Base-by-base conservation (phyloP, 2,888 invertebrate species). In the Hirtodrosophila confusa region DNA sequence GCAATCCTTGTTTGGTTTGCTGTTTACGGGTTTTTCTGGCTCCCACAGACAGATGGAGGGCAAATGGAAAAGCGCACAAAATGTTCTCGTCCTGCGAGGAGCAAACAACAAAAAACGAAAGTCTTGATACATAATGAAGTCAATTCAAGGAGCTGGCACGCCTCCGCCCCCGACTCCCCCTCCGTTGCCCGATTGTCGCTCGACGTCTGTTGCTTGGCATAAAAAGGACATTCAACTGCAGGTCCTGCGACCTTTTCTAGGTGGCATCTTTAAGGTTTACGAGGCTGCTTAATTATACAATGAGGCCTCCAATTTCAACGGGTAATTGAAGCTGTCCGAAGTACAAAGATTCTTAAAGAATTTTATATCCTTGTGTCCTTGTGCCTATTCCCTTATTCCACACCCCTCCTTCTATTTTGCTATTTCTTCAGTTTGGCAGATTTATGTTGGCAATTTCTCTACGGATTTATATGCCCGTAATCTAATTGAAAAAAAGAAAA, bases 181-280 rank as follows among this genome's bases (percentile, higher is more conserved):
- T 31, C 11, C 37, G 41, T 37, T 9, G 57, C 9, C 31, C 6
- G 27, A 27, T 31, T 53, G 53, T 27, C 45, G 39, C 40, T 57
- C 37, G 53, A 31, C 60, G 73, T 65, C 61, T 70, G 61, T 78
- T 76, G 68, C 57, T 61, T 58, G 75, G 58, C 76, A 67, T 71
- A 57, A 76, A 69, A 77, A 80, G 80, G 77, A 82, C 84, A 78
- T 82, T 84, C 77, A 82, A 82, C 80, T 80, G 72, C 56, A 75
- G 78, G 69, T 69, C 53, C 51, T 58, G 11, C 48, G 63, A 67
- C 63, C 74, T 64, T 74, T 60, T 50, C 37, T 2, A 8, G 48
- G 11, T 8, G 12, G 8, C 35, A 12, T 27, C 53, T 48, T 50
- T 43, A 44, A 40, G 53, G n/a, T 27, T 37, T 37, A 45, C 49